These are phyloP conservation scores for Cerastis leucographa DNA, from an alignment of 2,888 invertebrate species.

Conservation along the genomic window DNA sequence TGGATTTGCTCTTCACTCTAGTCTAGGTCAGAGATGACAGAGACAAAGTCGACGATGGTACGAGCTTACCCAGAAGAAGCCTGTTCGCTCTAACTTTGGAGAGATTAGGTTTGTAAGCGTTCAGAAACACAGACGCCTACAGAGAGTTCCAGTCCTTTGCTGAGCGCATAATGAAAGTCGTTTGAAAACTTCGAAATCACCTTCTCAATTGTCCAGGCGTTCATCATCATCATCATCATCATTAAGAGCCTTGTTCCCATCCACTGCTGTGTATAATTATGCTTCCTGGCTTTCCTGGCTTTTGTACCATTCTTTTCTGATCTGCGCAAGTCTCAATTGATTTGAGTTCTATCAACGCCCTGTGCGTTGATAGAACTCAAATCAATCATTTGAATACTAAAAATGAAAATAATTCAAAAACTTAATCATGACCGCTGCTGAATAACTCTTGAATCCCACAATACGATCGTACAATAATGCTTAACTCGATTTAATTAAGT, in stretches of 20 bases:
- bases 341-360: too few species aligned
- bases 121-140: too few species aligned
- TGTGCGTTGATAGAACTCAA: background rate
- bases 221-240: background rate
- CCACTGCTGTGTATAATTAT: background rate
- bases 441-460: constrained; percentile 19
- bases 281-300: too few species aligned
- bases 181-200: background rate
- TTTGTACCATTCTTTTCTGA: too few species aligned
- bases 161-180: too few species aligned
- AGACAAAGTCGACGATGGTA: too few species aligned
- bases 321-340: background rate
- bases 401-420: background rate
- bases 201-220: background rate
- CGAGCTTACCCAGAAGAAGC: too few species aligned
- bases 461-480: constrained; percentile 32
- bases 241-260: background rate
- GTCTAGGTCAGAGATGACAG: too few species aligned
- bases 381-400: background rate
- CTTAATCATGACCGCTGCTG: background rate
- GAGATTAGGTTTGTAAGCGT: too few species aligned
- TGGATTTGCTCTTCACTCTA: too few species aligned
- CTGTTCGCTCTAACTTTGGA: too few species aligned
- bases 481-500: constrained; percentile 51
- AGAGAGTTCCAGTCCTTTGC: too few species aligned